Percentiles rank a stretch among this genome's conserved stretches.
Conservation (phyloP, 2,888 invertebrate species). For the Campaea margaritaria region DNA sequence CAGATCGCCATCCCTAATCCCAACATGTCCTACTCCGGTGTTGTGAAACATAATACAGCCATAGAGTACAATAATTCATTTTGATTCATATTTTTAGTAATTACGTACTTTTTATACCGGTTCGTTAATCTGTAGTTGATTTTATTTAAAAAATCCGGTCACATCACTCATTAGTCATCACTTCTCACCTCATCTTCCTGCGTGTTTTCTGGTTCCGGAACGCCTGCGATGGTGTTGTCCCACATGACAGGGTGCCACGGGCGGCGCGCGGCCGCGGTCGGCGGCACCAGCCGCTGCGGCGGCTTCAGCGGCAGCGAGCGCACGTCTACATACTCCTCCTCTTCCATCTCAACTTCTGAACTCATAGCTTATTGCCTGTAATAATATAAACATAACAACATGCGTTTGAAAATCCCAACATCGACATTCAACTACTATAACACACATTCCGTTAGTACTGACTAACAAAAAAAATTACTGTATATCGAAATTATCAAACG, state of each 20-base stretch:
- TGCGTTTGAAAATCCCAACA: no score
- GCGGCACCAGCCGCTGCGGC: slow-evolving; percentile 79
- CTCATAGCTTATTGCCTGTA: slow-evolving; percentile 43
- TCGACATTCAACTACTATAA: not conserved
- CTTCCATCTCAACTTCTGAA: slow-evolving; percentile 55
- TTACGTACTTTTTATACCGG: no score
- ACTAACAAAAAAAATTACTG: no score
- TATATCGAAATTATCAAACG: no score
- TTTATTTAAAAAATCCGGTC: not conserved
- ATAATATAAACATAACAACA: not conserved
- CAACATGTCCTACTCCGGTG: no score
- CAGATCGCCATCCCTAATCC: no score
- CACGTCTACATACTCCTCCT: slow-evolving; percentile 75
- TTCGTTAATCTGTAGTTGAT: not conserved
- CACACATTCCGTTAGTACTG: no score
- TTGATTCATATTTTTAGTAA: no score
- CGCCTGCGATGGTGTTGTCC: slow-evolving; percentile 78
- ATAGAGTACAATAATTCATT: no score
- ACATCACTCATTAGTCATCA: not conserved
- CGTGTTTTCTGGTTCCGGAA: slow-evolving; percentile 24
- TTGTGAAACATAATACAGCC: no score
- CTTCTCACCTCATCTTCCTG: slow-evolving; percentile 50
- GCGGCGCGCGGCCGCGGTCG: slow-evolving; percentile 81
- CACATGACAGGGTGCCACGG: slow-evolving; percentile 88
- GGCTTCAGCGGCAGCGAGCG: slow-evolving; percentile 70